Conservation (phyloP, 2,113 vertebrate genomes). For the Campylomormyrus tamandua region DNA sequence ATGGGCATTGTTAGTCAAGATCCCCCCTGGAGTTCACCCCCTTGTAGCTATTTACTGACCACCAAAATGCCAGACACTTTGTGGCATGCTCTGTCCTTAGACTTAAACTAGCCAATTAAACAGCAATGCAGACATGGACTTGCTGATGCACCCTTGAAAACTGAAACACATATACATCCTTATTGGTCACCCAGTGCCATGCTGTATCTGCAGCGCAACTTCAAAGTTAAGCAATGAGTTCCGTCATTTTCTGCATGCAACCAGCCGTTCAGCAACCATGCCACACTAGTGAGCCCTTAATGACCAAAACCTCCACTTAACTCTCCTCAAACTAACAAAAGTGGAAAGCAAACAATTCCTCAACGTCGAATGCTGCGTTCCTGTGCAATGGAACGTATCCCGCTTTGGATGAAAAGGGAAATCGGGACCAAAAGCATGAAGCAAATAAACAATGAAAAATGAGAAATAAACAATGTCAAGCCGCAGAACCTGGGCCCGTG, state of each 20-base stretch:
- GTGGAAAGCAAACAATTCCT: background rate
- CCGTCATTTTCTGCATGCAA: background rate
- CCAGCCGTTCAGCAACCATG: background rate
- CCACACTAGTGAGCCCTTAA: background rate
- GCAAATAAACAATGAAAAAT: slow-evolving; percentile 4
- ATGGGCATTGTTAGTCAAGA: background rate
- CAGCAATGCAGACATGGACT: background rate
- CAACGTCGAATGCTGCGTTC: background rate
- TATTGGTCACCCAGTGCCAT: background rate
- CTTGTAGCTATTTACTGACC: background rate
- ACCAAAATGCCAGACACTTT: background rate
- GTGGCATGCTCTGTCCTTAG: background rate
- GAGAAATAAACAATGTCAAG: background rate
- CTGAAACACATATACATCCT: background rate
- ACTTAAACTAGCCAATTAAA: background rate
- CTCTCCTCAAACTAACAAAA: slow-evolving; percentile 6
- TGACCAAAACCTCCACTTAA: background rate
- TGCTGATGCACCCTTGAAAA: background rate
- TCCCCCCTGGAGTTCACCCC: background rate
- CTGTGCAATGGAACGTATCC: background rate
- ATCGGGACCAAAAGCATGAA: background rate
- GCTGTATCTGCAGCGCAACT: background rate
- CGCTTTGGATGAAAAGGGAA: background rate
- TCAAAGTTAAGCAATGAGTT: background rate
- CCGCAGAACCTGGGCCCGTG: background rate